Conservation (phyloP, 2,888 invertebrate genomes). For the Clitarchus hookeri region DNA sequence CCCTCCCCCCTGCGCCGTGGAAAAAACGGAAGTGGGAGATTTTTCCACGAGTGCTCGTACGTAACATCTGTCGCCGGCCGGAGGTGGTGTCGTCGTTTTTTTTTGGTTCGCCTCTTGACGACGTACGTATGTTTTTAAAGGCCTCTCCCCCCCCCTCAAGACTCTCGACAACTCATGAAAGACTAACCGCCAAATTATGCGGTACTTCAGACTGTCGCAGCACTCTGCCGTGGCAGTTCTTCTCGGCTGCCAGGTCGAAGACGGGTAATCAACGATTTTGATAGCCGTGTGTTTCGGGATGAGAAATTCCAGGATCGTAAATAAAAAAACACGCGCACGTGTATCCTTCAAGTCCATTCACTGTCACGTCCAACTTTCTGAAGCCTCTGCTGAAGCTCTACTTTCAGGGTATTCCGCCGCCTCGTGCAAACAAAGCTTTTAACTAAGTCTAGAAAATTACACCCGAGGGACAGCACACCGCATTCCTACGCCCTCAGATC, state of each 20-base stretch:
- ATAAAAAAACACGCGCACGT: no score
- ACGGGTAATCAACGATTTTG: no score
- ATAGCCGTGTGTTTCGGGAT: no score
- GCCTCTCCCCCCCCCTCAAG: neutral
- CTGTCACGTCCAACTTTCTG: no score
- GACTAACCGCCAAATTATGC: neutral
- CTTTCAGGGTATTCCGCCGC: no score
- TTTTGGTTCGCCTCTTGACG: conserved; percentile 8
- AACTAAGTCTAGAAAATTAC: no score
- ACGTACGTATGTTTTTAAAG: neutral
- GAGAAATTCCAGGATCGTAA: no score
- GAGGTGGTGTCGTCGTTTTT: neutral
- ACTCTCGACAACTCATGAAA: neutral
- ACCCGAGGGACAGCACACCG: no score
- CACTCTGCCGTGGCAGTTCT: neutral
- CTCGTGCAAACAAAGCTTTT: no score
- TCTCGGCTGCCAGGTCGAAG: neutral
- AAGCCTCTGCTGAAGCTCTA: no score
- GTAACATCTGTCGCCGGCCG: neutral
- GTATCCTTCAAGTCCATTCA: no score
- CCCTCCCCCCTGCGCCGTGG: neutral
- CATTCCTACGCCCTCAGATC: no score
- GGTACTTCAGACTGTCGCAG: neutral
- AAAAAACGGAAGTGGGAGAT: conserved; percentile 9
- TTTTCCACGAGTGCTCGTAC: neutral